phyloP scores from a whole-genome alignment of 2,797 vertebrate species.

The Ciconia nigra region DNA sequence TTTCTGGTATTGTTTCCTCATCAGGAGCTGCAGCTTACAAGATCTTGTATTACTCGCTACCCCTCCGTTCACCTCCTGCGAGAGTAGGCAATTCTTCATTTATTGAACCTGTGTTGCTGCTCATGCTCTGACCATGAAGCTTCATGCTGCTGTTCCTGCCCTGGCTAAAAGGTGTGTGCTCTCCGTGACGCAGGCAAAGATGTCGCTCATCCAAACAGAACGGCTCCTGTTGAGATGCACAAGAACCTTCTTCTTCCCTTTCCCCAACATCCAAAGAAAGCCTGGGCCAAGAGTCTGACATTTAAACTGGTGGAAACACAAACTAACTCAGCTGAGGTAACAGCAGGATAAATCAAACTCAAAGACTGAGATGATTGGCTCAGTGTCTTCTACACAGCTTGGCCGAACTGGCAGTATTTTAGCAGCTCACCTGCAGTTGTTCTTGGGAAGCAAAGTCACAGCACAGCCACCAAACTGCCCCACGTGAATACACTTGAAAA shows the following conservation, averaged over 20 bases:
- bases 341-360: not conserved
- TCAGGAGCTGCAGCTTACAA: not conserved
- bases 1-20: not conserved
- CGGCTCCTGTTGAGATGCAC: not conserved
- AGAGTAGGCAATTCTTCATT: not conserved
- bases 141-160: not conserved
- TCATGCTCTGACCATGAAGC: not conserved
- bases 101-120: not conserved
- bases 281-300: not conserved
- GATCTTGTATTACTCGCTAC: not conserved
- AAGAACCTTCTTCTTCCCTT: not conserved
- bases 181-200: not conserved
- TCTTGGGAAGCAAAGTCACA: not conserved
- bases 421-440: not conserved
- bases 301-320: not conserved
- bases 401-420: not conserved
- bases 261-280: not conserved
- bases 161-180: not conserved
- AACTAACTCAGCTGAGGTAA: not conserved
- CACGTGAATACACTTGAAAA: not conserved
- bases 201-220: not conserved
- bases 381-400: not conserved
- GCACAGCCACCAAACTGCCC: not conserved
- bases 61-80: not conserved
- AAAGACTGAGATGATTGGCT: not conserved